These are phyloP conservation scores for Patella caerulea DNA, from an alignment of 2,888 invertebrate genomes.

Conservation along the genomic window DNA sequence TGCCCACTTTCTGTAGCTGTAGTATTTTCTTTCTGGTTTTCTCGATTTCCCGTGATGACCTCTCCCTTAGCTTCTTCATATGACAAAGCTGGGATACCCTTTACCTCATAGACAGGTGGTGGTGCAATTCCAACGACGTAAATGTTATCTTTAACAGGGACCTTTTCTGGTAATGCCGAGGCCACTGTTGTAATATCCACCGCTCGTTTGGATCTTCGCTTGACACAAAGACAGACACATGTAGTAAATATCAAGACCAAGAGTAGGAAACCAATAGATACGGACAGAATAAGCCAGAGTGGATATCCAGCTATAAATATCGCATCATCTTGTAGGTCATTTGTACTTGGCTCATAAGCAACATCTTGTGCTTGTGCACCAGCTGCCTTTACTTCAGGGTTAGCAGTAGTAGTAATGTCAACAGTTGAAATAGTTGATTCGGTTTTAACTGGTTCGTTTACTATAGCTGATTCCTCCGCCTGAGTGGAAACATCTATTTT, in stretches of 20 bases:
- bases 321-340: no score
- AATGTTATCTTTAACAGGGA: constrained; percentile 26
- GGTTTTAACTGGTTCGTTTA: no score
- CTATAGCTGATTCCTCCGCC: no score
- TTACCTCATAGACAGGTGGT: constrained; percentile 25
- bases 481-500: no score
- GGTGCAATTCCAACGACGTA: constrained; percentile 21
- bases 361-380: no score
- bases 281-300: constrained; percentile 31
- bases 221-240: constrained; percentile 25
- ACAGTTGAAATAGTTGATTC: no score
- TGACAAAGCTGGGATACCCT: constrained; percentile 54
- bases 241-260: constrained; percentile 21
- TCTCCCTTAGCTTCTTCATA: constrained; percentile 54
- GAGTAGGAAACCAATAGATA: constrained; percentile 26
- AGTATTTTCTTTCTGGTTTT: constrained; percentile 13
- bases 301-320: constrained; percentile 21
- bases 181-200: constrained; percentile 18
- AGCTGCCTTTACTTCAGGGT: no score
- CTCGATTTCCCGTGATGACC: constrained; percentile 37
- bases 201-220: constrained; percentile 17
- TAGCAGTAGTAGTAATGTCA: no score
- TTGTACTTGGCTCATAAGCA: no score
- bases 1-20: constrained; percentile 2
- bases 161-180: constrained; percentile 20